phyloP scores from a whole-genome alignment of 2,113 vertebrate genomes.

The Chlorodrepanis virens region DNA sequence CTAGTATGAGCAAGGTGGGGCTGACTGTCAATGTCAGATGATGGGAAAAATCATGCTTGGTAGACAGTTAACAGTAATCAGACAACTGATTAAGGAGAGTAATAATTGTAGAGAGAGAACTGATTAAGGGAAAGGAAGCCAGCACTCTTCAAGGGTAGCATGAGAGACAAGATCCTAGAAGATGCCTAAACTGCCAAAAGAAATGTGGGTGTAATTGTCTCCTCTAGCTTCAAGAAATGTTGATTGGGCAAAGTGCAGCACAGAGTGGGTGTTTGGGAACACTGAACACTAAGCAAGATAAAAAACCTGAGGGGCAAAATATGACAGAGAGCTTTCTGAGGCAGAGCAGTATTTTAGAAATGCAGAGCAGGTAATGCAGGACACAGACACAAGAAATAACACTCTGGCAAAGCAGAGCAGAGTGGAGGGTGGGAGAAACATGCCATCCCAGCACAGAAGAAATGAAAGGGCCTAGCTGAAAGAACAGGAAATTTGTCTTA shows the following conservation, averaged over 20 bases:
- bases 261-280: neutral
- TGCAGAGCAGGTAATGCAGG: neutral
- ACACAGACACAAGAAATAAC: neutral
- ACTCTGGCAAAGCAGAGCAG: neutral
- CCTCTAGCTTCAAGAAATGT: neutral
- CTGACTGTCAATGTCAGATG: constrained; percentile 12
- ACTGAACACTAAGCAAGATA: neutral
- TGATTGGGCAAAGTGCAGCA: neutral
- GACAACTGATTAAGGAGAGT: constrained; percentile 25
- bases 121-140: constrained; percentile 31
- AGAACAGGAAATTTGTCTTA: neutral
- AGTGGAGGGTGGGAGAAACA: neutral
- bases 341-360: neutral
- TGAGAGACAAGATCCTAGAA: neutral
- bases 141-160: neutral
- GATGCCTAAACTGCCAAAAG: neutral
- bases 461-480: neutral
- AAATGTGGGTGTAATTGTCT: neutral
- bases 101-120: neutral
- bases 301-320: neutral
- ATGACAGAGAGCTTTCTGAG: neutral
- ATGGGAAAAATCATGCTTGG: neutral
- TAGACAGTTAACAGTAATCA: constrained; percentile 28
- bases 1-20: neutral
- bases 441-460: neutral